These are phyloP conservation scores for Nibea coibor DNA, from an alignment of 2,113 vertebrate species.

Conservation along the genomic window DNA sequence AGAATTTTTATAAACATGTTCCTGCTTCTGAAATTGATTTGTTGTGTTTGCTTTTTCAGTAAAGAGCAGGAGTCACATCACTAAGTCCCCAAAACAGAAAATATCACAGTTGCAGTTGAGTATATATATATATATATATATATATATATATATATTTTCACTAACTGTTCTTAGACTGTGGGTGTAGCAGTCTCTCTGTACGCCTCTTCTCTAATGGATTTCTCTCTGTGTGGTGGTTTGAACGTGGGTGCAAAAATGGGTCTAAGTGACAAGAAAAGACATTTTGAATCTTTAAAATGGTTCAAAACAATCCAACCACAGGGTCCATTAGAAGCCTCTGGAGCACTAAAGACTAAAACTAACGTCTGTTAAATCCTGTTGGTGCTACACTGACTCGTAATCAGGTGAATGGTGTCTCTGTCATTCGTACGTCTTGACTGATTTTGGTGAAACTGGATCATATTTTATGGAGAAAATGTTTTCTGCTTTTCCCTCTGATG, in stretches of 20 bases:
- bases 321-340: not conserved
- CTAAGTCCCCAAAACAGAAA: not conserved
- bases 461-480: no score
- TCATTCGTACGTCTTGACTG: no score
- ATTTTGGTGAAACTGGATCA: no score
- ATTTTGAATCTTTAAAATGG: not conserved
- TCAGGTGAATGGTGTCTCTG: no score
- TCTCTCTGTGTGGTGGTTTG: not conserved
- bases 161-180: not conserved
- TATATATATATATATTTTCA: no score
- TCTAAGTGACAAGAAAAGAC: not conserved
- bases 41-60: not conserved
- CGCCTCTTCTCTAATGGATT: constrained; percentile 1
- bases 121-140: not conserved
- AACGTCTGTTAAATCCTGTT: no score
- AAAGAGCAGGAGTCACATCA: not conserved
- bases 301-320: not conserved
- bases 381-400: no score
- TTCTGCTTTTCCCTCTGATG: no score
- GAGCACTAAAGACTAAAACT: not conserved
- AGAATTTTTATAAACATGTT: not conserved
- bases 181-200: not conserved
- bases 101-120: not conserved
- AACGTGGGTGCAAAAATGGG: not conserved
- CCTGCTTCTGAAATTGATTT: constrained; percentile 10